Base-by-base conservation (phyloP, 1,140 invertebrate genomes). In the Antheraea mylitta region DNA sequence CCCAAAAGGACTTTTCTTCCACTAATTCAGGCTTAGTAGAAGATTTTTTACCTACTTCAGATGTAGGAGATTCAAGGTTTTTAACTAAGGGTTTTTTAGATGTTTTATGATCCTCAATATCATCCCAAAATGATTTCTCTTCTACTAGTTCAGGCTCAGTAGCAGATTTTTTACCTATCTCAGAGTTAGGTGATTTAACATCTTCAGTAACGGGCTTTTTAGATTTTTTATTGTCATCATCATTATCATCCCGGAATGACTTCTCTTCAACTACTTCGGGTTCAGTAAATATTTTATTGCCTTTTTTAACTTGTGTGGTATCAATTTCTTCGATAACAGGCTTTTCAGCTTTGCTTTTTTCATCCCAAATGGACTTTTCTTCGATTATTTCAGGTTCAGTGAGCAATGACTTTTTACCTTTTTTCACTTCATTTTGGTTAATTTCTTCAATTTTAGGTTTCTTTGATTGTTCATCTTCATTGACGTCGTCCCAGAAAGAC, bases 121-220 rank as follows among this genome's bases (percentile, higher is more conserved):
- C 86, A 74, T 90, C 88, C 90, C 87, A 92, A 30, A 90, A 86
- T 37, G 85, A 89, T 68, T 89, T 88, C 64, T 89, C 85, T 82
- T 90, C 85, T 11, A 73, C 71, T 8, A 73, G 30, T 80, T 89
- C 86, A 0, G 85, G 78, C 74, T 85, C 74, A n/a, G 85, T 81
- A 0, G 79, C 30, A 45, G 80, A 82, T 67, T 86, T 87, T 70
- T 77, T 72, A 19, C 70, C 77, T 72, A 80, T 81, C 3, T 63
- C 58, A 18, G 65, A 37, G 22, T 66, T 36, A 11, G 75, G 67
- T 42, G 75, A 59, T 11, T 81, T 75, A 30, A 75, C 69, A 58
- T 87, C 76, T 67, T 85, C 81, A 59, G 79, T 58, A 16, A 60
- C 68, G 7, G 70, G 30, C 18, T 73, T 72, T 73, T 81, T 81